Base-by-base conservation (phyloP, 2,797 vertebrate species). In the Otus scops region DNA sequence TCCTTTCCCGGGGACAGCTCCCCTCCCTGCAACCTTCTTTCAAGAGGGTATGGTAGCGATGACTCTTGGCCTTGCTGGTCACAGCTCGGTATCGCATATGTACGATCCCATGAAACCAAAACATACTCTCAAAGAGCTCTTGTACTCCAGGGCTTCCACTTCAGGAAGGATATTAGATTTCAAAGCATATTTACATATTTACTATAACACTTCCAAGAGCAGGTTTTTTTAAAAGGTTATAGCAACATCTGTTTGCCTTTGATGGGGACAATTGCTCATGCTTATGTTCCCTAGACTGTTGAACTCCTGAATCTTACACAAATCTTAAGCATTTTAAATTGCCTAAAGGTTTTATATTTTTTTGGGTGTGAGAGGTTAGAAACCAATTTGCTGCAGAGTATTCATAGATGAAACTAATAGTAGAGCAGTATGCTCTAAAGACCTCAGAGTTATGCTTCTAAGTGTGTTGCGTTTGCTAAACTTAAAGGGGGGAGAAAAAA, bases 151-250 rank as follows among this genome's bases (percentile, higher is more conserved):
- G 73, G 63, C 85, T 95, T 96, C 77, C 92, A 92, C 88, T 95
- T 95, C 89, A 95, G 93, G 95, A 95, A 94, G 94, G 77, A 89
- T 95, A 95, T 96, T 96, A 45, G 45, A 96, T 96, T 96, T 96
- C 96, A 96, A 96, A 95, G 96, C 48, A 57, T 96, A 95, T 95
- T 96, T 97, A 93, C 91, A 71, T 92, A 96, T 96, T 96, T 96
- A 95, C 93, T 92, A 19, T 86, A 85, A 91, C 74, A 91, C 93
- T 96, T 96, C 83, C 90, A 92, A 93, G 77, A 89, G 79, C 56
- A 81, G 43, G 3, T 3, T 1, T 82, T 93, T 94, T 93, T 63
- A 6, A 88, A 86, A 91, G 95, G 93, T 96, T 97, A 96, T 85
- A 85, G 81, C 86, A 96, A 96, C 88, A 96, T 89, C 77, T 93